Percentiles rank a stretch among this genome's conserved stretches.
Conservation (phyloP, 2,888 invertebrate species). For the Oxystoma pomonae region DNA sequence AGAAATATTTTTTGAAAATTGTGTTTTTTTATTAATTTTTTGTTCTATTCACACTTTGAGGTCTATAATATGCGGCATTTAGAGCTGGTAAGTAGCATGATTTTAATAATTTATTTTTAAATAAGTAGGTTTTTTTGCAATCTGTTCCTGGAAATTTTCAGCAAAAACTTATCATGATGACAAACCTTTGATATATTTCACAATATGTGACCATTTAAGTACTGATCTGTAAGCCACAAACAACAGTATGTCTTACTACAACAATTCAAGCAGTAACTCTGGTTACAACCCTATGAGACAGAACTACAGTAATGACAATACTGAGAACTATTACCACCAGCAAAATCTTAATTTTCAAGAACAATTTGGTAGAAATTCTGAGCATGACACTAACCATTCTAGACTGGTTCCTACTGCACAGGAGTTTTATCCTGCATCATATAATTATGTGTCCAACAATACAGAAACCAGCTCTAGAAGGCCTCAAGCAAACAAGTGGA, state of each 20-base stretch:
- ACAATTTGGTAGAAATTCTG: not conserved
- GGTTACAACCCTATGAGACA: not conserved
- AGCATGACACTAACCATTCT: conserved; percentile 6
- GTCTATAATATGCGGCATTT: too few species aligned
- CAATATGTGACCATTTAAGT: not conserved
- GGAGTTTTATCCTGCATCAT: conserved; percentile 27
- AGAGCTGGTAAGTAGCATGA: not conserved
- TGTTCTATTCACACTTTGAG: too few species aligned
- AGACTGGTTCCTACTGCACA: conserved; percentile 28
- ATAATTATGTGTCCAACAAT: conserved; percentile 24
- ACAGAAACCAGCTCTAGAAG: too few species aligned
- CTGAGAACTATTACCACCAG: not conserved
- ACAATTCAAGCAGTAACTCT: not conserved
- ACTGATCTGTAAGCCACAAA: not conserved
- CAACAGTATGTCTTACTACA: not conserved
- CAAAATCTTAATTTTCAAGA: not conserved
- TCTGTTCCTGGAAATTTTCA: not conserved
- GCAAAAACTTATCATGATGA: not conserved
- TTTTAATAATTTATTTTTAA: not conserved
- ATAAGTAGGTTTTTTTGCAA: not conserved
- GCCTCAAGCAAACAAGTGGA: conserved; percentile 11
- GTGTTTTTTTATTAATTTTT: too few species aligned
- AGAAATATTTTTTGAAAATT: too few species aligned
- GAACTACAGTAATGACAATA: not conserved
- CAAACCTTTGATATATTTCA: not conserved